Evolutionary conservation across 2,888 invertebrate genomes (phyloP).

Genomic region (Bellardia bayeri): DNA sequence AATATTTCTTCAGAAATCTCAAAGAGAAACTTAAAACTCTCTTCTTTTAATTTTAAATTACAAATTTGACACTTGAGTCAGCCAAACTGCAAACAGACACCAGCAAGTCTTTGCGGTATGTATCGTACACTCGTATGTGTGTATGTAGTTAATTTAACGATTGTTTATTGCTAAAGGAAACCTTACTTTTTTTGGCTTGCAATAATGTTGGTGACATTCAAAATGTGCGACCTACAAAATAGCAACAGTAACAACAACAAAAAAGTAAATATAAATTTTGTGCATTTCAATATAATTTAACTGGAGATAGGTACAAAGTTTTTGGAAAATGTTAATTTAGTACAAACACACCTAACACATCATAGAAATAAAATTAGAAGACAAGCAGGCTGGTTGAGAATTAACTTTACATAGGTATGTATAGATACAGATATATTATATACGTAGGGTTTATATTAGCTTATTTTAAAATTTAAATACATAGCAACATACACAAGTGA

Average conservation of each 20-base stretch:
- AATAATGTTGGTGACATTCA: constrained; percentile 50
- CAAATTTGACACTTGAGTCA: constrained; percentile 24
- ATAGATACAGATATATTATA: background rate
- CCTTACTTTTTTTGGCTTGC: constrained; percentile 24
- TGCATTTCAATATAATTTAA: constrained; percentile 1
- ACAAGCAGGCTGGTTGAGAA: constrained; percentile 10
- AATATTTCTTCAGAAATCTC: constrained; percentile 2
- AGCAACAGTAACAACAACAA: constrained; percentile 21
- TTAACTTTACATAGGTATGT: too few species aligned
- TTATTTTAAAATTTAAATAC: background rate
- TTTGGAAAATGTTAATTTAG: constrained; percentile 19
- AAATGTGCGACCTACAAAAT: constrained; percentile 61
- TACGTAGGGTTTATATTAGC: background rate
- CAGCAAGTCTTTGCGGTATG: constrained; percentile 3
- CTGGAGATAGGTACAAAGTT: background rate
- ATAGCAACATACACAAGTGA: background rate
- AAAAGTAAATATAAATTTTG: background rate
- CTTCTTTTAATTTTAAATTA: background rate
- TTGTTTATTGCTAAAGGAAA: background rate
- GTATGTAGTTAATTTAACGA: constrained; percentile 6
- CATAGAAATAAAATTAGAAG: background rate
- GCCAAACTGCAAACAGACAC: background rate
- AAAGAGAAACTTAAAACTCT: background rate
- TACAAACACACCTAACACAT: constrained; percentile 11
- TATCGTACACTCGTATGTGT: too few species aligned